Evolutionary conservation across 2,797 vertebrate species (phyloP), one percentile per base, ranked within the genome.

Genomic region (Mormyrops attenuatus): DNA sequence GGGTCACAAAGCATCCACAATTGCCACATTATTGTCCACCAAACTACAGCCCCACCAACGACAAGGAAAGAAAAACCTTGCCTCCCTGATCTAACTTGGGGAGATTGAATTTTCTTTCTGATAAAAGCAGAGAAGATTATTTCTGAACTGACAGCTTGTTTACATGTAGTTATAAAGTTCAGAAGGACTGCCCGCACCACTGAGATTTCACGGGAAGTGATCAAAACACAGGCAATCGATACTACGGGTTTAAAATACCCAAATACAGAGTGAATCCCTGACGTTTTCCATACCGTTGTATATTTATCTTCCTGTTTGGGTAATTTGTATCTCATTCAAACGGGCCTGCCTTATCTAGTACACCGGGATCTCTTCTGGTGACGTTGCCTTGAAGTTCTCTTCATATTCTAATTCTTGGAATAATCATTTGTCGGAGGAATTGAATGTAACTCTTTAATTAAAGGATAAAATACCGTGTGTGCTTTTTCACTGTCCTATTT

Each of bases 1-100:
- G 98, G 98, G 97, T 99, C 98, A 99, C 97, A 97, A 98, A 97
- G 96, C 97, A 97, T 97, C 97, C 95, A 99, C 98, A 99, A 99
- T 99, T 98, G 97, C 96, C 94, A 98, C 97, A 97, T 98, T 99
- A 98, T 99, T 98, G 97, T 98, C 97, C 97, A 97, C 96, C 97
- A 97, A 97, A 97, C 97, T 97, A 96, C 96, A 96, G 96, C 96
- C 97, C 96, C 95, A 96, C 95, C 96, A 96, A 94, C 94, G 96
- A 97, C 94, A 96, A 97, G 96, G 94, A 88, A 85, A 90, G 90
- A 91, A 93, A 92, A 92, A 93, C 94, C 95, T 96, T 94, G 94
- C 95, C 95, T 94, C 96, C 95, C 94, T 97, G 97, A 97, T 97
- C 97, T 97, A 95, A 96, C 95, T 92, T 96, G 93, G 94, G 94